Conservation (phyloP, 2,888 invertebrate genomes). For the Actias luna region DNA sequence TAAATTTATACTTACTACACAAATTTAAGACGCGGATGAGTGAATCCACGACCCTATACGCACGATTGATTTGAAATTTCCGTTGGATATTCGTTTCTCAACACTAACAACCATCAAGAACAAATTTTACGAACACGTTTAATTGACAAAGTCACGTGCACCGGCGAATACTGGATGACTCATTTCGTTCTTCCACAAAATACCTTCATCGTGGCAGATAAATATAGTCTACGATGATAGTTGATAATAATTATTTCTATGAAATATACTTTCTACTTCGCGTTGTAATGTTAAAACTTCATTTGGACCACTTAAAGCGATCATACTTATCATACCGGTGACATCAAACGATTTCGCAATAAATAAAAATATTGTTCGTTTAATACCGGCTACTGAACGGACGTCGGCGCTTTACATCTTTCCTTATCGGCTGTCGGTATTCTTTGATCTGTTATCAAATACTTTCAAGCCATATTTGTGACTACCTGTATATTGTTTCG, state of each 20-base stretch:
- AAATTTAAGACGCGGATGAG: too few relatives aligned
- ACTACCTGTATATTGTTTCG: slow-evolving; percentile 63
- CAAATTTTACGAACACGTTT: too few relatives aligned
- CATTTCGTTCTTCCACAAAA: too few relatives aligned
- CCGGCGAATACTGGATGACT: too few relatives aligned
- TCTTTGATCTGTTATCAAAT: slow-evolving; percentile 61
- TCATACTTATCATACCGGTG: slow-evolving; percentile 43
- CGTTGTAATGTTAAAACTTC: neutral
- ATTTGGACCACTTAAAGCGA: slow-evolving; percentile 1
- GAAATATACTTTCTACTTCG: neutral
- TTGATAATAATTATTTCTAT: neutral
- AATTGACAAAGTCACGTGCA: too few relatives aligned
- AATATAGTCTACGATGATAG: too few relatives aligned
- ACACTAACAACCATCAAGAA: too few relatives aligned
- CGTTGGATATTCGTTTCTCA: too few relatives aligned
- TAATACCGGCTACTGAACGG: slow-evolving; percentile 58
- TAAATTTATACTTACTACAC: too few relatives aligned
- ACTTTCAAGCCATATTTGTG: slow-evolving; percentile 56
- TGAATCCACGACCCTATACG: too few relatives aligned
- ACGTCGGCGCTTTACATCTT: slow-evolving; percentile 57
- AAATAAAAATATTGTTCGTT: slow-evolving; percentile 46
- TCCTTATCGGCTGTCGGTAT: slow-evolving; percentile 52
- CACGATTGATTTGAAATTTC: too few relatives aligned
- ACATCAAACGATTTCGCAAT: slow-evolving; percentile 55
- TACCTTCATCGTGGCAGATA: too few relatives aligned